These are phyloP conservation scores for Myodes glareolus DNA, from an alignment of 2,113 vertebrate species.

Conservation along the genomic window DNA sequence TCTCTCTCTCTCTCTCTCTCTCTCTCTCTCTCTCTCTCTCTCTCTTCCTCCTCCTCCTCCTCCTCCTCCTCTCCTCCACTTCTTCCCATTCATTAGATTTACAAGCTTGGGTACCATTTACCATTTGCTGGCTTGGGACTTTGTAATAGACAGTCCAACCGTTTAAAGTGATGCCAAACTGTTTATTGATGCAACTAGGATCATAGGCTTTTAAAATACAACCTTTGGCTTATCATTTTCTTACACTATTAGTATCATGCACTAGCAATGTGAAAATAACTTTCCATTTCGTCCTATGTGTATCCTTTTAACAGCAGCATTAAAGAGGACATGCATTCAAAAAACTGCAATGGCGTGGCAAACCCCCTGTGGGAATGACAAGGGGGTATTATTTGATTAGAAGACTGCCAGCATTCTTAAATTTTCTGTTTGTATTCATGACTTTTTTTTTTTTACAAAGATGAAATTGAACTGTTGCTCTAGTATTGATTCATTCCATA, in stretches of 20 bases:
- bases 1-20: background rate
- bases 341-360: background rate
- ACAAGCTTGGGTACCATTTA: background rate
- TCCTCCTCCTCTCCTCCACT: background rate
- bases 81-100: background rate
- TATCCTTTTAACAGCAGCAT: background rate
- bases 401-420: background rate
- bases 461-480: constrained; percentile 44
- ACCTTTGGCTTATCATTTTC: background rate
- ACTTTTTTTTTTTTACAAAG: constrained; percentile 49
- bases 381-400: constrained; percentile 5
- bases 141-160: constrained; percentile 14
- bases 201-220: constrained; percentile 22
- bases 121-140: constrained; percentile 24
- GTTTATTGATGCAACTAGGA: background rate
- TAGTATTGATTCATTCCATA: constrained; percentile 40
- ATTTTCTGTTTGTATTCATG: constrained; percentile 45
- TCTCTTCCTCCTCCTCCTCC: background rate
- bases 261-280: background rate
- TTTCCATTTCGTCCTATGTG: background rate
- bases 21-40: background rate
- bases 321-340: background rate
- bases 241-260: background rate
- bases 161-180: background rate
- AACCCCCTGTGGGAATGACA: background rate